Base-by-base conservation (phyloP, 2,113 vertebrate species). In the Origma solitaria region DNA sequence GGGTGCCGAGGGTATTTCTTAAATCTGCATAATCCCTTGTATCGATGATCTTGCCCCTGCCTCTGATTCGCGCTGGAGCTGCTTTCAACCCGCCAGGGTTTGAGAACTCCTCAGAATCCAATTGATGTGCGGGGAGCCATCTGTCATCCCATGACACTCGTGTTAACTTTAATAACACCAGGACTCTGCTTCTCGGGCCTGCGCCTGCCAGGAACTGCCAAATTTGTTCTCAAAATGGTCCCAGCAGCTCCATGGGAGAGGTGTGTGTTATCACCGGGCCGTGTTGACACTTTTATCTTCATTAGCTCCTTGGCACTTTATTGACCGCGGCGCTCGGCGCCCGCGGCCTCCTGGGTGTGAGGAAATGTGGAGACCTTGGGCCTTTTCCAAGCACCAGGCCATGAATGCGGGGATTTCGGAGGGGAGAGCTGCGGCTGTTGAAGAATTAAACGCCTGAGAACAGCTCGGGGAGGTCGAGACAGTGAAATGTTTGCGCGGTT, bases 21-120 rank as follows among this genome's bases (percentile, higher is more conserved):
- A 89, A 91, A 97, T 97, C 97, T 96, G 88, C 97, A 97, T 97
- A 95, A 97, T 95, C 97, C 94, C 97, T 98, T 96, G 92, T 97
- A 97, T 97, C 79, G 86, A 97, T 97, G 95, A 95, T 95, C 95
- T 89, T 90, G 95, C 97, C 94, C 93, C 97, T 92, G 95, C 72
- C 96, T 92, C 24, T 6, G 92, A 94, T 93, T 96, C 91, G 82
- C 70, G 88, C 95, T 35, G 86, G 94, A 97, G 95, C 90, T 11
- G 87, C 95, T 98, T 97, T 97, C 96, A 97, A 94, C 97, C 97
- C 88, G 4, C 97, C 90, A 96, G 92, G 90, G 97, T 97, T 98
- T 87, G 96, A 94, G 93, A 92, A 22, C 68, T 70, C 71, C 90
- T 81, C 92, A 44, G 83, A 81, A 89, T 86, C 96, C 94, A 89